Base-by-base conservation (phyloP, 2,797 vertebrate species). In the Tokudaia muenninki region DNA sequence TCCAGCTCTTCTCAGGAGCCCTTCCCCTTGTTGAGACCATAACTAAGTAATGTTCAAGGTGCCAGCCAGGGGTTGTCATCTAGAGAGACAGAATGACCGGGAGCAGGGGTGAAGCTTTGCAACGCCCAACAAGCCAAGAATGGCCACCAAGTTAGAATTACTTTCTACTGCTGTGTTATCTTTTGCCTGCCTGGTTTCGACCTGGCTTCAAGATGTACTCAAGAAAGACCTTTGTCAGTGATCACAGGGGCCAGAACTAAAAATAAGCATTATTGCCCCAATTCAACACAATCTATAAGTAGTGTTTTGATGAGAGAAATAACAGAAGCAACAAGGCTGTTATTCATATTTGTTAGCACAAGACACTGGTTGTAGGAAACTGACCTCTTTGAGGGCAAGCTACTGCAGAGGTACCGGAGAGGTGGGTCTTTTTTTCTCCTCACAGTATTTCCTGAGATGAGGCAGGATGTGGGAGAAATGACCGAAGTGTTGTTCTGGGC, bases 61-160 rank as follows among this genome's bases (percentile, higher is more conserved):
- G 24, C 29, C 9, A 17, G 4, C 81, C 11, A 0, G 16, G 16
- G 72, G 52, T 89, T 87, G 84, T 81, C 87, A 0, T 13, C 80
- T 87, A 4, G 1, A 84, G 52, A 94, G 72, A 29, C 16, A 21
- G 61, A 16, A 3, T 52, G 24, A 88, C 17, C 0, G 22, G 26
- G 11, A 2, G 0, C 24, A 8, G 2, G 37, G 0, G 1, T 5
- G 50, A 77, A 4, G 21, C 1, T 34, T 16, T 14, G 12, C 57
- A 44, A 0, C 70, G 31, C 26, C 89, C 74, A 37, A 24, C 57
- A 44, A 87, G 67, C 52, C 37, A 78, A 26, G 41, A 47, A 96
- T 97, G 97, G 24, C 0, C 7, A 14, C 4, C 1, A 94, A 98
- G 96, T 98, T 98, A 26, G 34, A 44, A 34, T 95, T 14, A 7